A percentile compares a stretch with the other conserved stretches of the same genome.
Conservation (phyloP, 2,797 vertebrate genomes). For the Danio tinwini region DNA sequence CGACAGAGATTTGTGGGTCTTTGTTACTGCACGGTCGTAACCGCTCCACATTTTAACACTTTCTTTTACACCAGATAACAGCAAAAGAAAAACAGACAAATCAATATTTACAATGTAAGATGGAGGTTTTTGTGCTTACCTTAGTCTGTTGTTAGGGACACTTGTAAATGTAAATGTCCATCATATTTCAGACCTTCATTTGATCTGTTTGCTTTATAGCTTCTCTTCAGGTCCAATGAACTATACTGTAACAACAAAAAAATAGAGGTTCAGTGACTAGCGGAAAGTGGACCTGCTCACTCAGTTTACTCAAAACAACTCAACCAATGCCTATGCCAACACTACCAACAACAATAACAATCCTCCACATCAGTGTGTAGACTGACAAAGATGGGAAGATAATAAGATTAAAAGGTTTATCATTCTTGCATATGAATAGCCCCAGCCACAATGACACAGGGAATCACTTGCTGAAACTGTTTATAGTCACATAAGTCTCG, state of each 20-base stretch:
- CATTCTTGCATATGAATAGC: slow-evolving; percentile 17
- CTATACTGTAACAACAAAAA: slow-evolving; percentile 31
- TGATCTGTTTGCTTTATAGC: slow-evolving; percentile 11
- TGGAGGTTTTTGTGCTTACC: slow-evolving; percentile 31
- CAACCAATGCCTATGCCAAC: background rate
- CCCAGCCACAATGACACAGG: background rate
- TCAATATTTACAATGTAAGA: slow-evolving; percentile 2
- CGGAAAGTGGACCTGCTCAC: background rate
- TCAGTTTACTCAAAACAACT: slow-evolving; percentile 13
- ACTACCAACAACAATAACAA: slow-evolving; percentile 18
- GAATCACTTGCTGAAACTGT: background rate
- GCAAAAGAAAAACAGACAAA: background rate
- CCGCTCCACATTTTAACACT: background rate
- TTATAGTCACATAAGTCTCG: background rate
- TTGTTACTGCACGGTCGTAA: background rate
- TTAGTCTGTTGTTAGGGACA: slow-evolving; percentile 34
- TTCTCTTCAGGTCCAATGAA: slow-evolving; percentile 8
- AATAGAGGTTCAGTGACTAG: slow-evolving; percentile 5
- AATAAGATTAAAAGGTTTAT: slow-evolving; percentile 43
- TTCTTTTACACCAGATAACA: background rate
- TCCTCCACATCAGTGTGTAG: slow-evolving; percentile 18
- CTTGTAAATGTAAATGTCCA: slow-evolving; percentile 38
- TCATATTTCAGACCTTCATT: slow-evolving; percentile 41
- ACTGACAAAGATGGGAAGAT: slow-evolving; percentile 27
- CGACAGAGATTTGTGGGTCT: background rate